Evolutionary conservation across 1,140 invertebrate species (phyloP).

Genomic region (Drosophila kikkawai): DNA sequence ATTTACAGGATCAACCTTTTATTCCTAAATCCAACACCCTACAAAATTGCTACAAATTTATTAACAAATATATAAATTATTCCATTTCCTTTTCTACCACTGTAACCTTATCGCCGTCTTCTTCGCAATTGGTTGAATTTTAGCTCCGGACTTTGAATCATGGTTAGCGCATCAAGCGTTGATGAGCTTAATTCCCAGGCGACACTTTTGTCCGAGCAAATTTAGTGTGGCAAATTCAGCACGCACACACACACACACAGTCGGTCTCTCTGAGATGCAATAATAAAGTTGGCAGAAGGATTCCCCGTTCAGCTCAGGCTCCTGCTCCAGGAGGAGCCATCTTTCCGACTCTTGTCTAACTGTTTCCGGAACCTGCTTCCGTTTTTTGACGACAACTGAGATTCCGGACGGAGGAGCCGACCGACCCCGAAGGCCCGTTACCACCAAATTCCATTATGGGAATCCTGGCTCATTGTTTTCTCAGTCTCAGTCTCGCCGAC

Average conservation of each 20-base stretch:
- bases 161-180: conserved; percentile 70
- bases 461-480: conserved; percentile 80
- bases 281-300: conserved; percentile 71
- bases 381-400: conserved; percentile 57
- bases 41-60: not conserved
- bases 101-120: conserved; percentile 19
- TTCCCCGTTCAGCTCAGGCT: conserved; percentile 2
- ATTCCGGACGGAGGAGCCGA: conserved; percentile 25
- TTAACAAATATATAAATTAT: not conserved
- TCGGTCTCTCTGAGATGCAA: conserved; percentile 37
- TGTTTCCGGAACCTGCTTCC: conserved; percentile 56
- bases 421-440: conserved; percentile 57
- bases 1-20: not conserved
- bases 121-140: conserved; percentile 52
- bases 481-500: conserved; percentile 18
- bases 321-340: conserved; percentile 19
- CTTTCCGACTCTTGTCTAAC: conserved; percentile 53
- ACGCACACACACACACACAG: conserved; percentile 11
- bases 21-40: not conserved
- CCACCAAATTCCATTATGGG: conserved; percentile 78
- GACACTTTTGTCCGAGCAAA: conserved; percentile 80
- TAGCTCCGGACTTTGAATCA: conserved; percentile 76
- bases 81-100: conserved; percentile 27
- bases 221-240: conserved; percentile 71
- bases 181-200: conserved; percentile 78